These are phyloP conservation scores for Incurvaria masculella DNA, from an alignment of 2,888 invertebrate genomes.

Conservation along the genomic window DNA sequence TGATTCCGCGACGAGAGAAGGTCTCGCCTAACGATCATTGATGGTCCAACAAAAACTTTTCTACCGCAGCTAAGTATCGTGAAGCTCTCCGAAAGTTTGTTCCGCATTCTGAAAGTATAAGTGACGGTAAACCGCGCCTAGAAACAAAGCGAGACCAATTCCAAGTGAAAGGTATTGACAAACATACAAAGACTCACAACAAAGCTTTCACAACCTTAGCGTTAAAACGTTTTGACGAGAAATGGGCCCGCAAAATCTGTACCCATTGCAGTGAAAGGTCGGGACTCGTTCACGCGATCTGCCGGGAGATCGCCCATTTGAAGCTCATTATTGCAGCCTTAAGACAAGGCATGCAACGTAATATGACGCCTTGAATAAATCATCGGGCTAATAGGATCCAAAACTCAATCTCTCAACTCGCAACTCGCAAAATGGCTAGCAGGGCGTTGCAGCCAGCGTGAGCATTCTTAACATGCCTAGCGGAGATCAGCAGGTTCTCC, in stretches of 20 bases:
- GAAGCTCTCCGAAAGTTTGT: background rate
- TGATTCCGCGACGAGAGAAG: background rate
- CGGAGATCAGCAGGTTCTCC: background rate
- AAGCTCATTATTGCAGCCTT: background rate
- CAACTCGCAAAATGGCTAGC: background rate
- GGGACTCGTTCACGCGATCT: background rate
- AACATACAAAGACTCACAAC: conserved; percentile 2
- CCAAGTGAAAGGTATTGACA: conserved; percentile 1
- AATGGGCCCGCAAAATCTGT: conserved; percentile 2
- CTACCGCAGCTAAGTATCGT: background rate
- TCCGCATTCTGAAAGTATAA: background rate
- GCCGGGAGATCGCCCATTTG: conserved; percentile 1
- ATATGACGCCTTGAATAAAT: background rate
- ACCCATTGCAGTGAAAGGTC: background rate
- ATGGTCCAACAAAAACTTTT: background rate
- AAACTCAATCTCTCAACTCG: background rate
- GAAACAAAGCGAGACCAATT: conserved; percentile 1
- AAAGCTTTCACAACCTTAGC: background rate
- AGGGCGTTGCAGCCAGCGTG: background rate
- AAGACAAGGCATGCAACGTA: background rate
- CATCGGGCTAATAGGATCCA: background rate
- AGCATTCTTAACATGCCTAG: background rate
- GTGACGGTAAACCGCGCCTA: background rate
- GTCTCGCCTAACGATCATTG: background rate
- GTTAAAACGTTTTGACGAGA: background rate